Conservation (phyloP, 2,797 vertebrate species). For the Megalops cyprinoides region DNA sequence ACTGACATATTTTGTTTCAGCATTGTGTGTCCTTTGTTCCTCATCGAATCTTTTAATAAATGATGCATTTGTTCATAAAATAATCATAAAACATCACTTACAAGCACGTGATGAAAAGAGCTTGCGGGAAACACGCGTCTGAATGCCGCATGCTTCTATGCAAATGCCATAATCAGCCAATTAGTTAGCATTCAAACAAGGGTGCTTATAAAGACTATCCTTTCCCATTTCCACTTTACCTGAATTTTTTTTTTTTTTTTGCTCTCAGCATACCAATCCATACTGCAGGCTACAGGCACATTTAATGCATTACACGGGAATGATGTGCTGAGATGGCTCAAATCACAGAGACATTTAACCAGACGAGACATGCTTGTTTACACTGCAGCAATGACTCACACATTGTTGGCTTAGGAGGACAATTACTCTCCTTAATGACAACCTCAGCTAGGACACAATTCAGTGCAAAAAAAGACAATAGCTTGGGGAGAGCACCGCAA, state of each 20-base stretch:
- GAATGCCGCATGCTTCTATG: slow-evolving; percentile 5
- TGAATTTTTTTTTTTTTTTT: slow-evolving; percentile 11
- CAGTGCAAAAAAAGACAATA: neutral
- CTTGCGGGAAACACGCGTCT: neutral
- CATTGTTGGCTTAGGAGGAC: slow-evolving; percentile 20
- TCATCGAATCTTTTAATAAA: slow-evolving; percentile 48
- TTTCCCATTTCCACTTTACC: slow-evolving; percentile 14
- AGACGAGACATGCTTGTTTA: slow-evolving; percentile 4
- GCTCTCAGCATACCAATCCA: slow-evolving; percentile 4
- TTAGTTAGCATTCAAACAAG: slow-evolving; percentile 35
- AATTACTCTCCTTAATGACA: slow-evolving; percentile 25
- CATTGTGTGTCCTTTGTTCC: slow-evolving; percentile 21
- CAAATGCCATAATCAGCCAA: slow-evolving; percentile 32
- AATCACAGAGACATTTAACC: slow-evolving; percentile 26
- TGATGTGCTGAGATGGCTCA: slow-evolving; percentile 18
- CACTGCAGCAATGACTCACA: neutral
- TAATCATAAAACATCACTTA: slow-evolving; percentile 43
- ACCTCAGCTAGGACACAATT: slow-evolving; percentile 18
- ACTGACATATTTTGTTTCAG: slow-evolving; percentile 34
- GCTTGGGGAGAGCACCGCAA: slow-evolving; percentile 9
- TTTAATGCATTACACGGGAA: slow-evolving; percentile 9
- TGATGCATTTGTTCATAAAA: slow-evolving; percentile 40
- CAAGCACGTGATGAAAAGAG: slow-evolving; percentile 54
- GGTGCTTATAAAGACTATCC: neutral
- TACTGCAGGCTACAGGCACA: neutral